phyloP scores from a whole-genome alignment of 1,140 invertebrate genomes.

The Nasonia vitripennis region DNA sequence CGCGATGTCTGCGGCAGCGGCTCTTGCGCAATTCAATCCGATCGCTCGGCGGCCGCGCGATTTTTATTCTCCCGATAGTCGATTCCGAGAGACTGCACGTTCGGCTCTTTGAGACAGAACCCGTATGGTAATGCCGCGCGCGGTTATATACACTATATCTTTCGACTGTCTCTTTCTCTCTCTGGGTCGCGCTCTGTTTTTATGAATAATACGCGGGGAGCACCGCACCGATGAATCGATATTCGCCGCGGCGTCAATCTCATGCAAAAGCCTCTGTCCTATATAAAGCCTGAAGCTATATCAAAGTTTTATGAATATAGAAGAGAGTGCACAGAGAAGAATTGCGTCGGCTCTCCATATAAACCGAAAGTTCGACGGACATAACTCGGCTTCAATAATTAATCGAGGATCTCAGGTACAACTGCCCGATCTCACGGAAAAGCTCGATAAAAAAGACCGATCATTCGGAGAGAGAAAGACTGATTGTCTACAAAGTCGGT shows the following conservation, averaged over 20 bases:
- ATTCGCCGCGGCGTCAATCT: not conserved
- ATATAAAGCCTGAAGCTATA: no score
- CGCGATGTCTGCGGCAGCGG: no score
- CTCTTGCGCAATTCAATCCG: constrained; percentile 23
- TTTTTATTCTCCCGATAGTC: constrained; percentile 3
- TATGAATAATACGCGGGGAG: not conserved
- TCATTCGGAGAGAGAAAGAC: not conserved
- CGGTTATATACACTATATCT: not conserved
- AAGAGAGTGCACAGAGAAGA: no score
- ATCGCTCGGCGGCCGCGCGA: not conserved
- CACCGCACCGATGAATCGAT: not conserved
- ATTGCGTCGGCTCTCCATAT: no score
- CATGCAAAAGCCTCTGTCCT: not conserved
- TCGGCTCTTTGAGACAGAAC: no score
- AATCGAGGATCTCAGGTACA: no score
- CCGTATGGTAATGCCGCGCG: no score
- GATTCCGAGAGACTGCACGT: no score
- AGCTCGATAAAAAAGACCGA: not conserved
- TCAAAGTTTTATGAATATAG: no score
- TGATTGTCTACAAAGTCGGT: not conserved
- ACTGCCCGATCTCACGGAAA: no score
- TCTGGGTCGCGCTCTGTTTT: not conserved
- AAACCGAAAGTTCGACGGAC: no score
- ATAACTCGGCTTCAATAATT: no score
- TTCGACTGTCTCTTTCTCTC: not conserved